A percentile compares a stretch with the other conserved stretches of the same genome.
Evolutionary conservation across 2,113 vertebrate genomes (phyloP).

Genomic region (Saccopteryx leptura): DNA sequence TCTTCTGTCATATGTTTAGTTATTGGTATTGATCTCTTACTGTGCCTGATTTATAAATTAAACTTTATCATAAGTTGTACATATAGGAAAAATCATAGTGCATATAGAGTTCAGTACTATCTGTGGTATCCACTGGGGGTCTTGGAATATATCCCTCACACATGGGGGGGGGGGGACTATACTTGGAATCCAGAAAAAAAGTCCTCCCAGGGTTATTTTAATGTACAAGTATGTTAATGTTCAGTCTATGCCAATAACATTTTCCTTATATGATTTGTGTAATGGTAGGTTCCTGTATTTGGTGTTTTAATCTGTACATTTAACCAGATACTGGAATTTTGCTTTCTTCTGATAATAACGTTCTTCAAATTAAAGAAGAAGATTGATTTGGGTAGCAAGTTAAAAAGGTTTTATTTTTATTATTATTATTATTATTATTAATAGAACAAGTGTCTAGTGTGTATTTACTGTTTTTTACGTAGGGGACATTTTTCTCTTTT

Average conservation of each 20-base stretch:
- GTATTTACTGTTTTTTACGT: slow-evolving; percentile 24
- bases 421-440: not conserved
- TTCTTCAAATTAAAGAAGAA: slow-evolving; percentile 32
- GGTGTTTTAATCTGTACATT: slow-evolving; percentile 30
- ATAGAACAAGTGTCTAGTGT: not conserved
- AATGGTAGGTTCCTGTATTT: not conserved
- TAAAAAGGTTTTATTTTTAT: slow-evolving; percentile 42
- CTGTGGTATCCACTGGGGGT: too few relatives aligned
- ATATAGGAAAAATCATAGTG: not conserved
- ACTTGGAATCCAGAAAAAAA: not conserved
- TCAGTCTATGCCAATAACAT: not conserved
- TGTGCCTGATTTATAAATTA: not conserved
- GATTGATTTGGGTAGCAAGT: not conserved
- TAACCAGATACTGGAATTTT: not conserved
- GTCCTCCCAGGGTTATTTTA: not conserved
- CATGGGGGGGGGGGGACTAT: not conserved
- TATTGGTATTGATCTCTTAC: not conserved
- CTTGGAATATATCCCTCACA: not conserved
- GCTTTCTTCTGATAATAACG: not conserved
- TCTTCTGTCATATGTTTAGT: not conserved
- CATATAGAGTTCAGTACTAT: not conserved
- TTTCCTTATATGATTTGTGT: not conserved
- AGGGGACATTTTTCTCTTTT: slow-evolving; percentile 68
- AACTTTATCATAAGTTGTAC: not conserved
- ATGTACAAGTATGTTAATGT: not conserved